Evolutionary conservation across 2,113 vertebrate genomes (phyloP), one percentile per base, ranked within the genome.

Genomic region (Drymodes brunneopygia): DNA sequence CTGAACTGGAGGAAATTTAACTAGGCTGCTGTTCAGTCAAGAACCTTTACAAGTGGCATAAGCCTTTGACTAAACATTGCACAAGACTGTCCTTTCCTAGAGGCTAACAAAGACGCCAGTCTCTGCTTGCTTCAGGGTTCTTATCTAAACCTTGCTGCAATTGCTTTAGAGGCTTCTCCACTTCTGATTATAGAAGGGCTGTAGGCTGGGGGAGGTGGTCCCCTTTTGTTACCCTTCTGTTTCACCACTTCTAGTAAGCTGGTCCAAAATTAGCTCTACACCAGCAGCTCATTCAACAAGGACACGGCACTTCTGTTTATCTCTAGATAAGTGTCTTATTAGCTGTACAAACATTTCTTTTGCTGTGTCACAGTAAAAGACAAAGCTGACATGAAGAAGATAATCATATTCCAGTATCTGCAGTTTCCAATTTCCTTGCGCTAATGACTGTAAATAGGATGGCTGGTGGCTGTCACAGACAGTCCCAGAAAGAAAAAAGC

Each of bases 11-110:
- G 29, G n/a, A 77, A 71, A 57, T 73, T 51, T 51, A 91, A 58
- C 35, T n/a, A 79, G 48, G 17, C 22, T 77, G 50, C 51, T 77
- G 15, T 70, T 77, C 47, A 81, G 25, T 36, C 51, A 86, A 82
- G 9, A 85, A 36, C 74, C 6, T 74, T 81, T 50, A 45, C 8
- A 11, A 88, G 27, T 15, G 13, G 21, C 60, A 4, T 54, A 50
- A 77, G 45, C 58, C 50, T 93, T 90, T 90, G 64, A 56, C n/a
- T 81, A 91, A 96, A 86, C 10, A 64, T 93, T 90, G 88, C 66
- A 57, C 35, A 93, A 93, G 38, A 40, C 33, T 47, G 4, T 64
- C 35, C 38, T 83, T 65, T 92, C 71, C 42, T 72, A 72, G 35
- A 82, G 16, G 27, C 50, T 3, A 1, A 44, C 70, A 85, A 74